Evolutionary conservation across 2,888 invertebrate genomes (phyloP), one percentile per base, ranked within the genome.

Genomic region (Spilarctia lutea): DNA sequence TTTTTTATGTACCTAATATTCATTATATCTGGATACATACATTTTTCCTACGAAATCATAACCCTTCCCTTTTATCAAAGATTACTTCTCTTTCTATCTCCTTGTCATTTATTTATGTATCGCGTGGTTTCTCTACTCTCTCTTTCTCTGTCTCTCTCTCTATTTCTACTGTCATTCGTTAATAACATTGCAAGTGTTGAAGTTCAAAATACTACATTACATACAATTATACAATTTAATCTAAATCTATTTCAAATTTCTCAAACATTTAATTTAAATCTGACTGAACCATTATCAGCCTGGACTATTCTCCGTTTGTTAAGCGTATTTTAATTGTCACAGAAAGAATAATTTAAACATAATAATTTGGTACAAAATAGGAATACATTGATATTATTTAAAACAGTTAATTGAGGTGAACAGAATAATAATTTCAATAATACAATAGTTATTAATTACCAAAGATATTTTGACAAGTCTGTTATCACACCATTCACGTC

Each of bases 281-380:
- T 3, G 60, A n/a, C 11, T n/a, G n/a, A 11, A 27, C 10, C n/a
- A n/a, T 56, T 10, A 11, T 60, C 11, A 48, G 18, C 48, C 48
- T 48, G 48, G 48, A 20, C 20, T 20, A 4, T 48, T 20, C 48
- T 20, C 48, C 45, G 6, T 18, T 16, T 63, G 63, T 63, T 30
- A 60, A 6, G 6, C 16, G 16, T n/a, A 63, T 18, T 16, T 27
- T 33, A 35, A 42, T 42, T 48, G 20, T 68, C 24, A 48, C 24
- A 48, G 48, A 33, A 33, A 48, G 30, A 30, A 13, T 68, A 48
- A 0, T 24, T 13, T 13, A 48, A 48, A 48, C 30, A 33, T 18
- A 65, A 48, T 48, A 68, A 68, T 68, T 68, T 68, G 68, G 68
- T 68, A 68, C 68, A 48, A 13, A 68, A 48, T 68, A 68, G 68